phyloP scores from a whole-genome alignment of 53 echinoderm and acorn worm genomes.

The Holothuria scabra region DNA sequence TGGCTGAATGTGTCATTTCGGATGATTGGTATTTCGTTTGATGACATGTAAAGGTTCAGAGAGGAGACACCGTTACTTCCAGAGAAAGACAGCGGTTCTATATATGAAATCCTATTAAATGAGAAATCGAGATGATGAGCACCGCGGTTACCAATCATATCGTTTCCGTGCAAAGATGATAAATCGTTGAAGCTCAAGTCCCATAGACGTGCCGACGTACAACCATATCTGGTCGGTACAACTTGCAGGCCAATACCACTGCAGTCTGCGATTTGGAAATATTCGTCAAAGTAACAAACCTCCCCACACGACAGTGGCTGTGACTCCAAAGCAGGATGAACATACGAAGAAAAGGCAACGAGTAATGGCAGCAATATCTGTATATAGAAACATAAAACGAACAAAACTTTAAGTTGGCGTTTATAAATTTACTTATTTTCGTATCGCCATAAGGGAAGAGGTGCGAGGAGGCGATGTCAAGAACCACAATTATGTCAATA shows the following conservation, averaged over 20 bases:
- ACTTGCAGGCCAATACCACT: background rate
- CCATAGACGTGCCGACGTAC: background rate
- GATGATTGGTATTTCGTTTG: background rate
- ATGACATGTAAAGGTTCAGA: background rate
- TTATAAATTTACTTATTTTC: no score
- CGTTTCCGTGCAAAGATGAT: background rate
- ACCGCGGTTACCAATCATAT: background rate
- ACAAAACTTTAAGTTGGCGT: no score
- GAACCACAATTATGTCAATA: no score
- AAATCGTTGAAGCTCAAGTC: background rate
- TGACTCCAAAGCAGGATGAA: no score
- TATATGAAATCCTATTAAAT: background rate
- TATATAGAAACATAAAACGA: no score
- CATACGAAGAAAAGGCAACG: no score
- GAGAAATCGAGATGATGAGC: slow-evolving; percentile 17
- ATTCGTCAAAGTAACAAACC: background rate
- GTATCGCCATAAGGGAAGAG: no score
- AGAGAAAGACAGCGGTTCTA: background rate
- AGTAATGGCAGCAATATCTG: no score
- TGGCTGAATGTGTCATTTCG: background rate
- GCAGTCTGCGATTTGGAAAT: slow-evolving; percentile 16
- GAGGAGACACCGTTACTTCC: background rate
- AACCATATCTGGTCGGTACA: slow-evolving; percentile 7
- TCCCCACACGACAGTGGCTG: background rate
- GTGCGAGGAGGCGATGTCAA: no score